Base-by-base conservation (phyloP, 2,888 invertebrate species). In the Mimumesa dahlbomi region DNA sequence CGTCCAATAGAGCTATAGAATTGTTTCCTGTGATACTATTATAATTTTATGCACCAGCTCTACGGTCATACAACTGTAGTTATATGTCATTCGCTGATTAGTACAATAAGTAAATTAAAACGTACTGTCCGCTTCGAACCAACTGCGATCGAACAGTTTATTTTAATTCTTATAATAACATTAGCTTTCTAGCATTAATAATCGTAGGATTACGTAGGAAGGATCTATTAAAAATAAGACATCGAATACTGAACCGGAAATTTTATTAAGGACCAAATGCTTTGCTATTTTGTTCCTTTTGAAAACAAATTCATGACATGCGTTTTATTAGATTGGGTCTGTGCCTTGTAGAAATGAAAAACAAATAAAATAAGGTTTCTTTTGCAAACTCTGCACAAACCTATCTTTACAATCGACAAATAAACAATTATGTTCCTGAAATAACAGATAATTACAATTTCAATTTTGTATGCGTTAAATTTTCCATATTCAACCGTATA, bases 221-320 rank as follows among this genome's bases (percentile, higher is more conserved):
- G 40, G 19, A 53, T 53, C 14, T 34, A 6, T 40, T 25, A 54
- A 49, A 22, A 59, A 65, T 63, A 48, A 58, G 36, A 40, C 57
- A 4, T 50, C 14, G n/a, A 73, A 18, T 71, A 77, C 68, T 81
- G 80, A 83, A 75, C 73, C 78, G 73, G 75, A 83, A 81, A 74
- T 80, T 80, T 83, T 79, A 82, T 83, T 83, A 66, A 76, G 76
- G 69, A 76, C 72, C 69, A 65, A 77, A 73, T 71, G 54, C 58
- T 69, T 49, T 58, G 62, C 67, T 66, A 59, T 71, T 74, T 57
- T 46, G 65, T 81, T 77, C 76, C 65, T 69, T 76, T 31, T 48
- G 46, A 62, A 72, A 80, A 79, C 61, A 76, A 82, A 72, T 73
- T 48, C 57, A 69, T 58, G 72, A 83, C 83, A 83, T 77, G 73